These are phyloP conservation scores for Desmophyllum pertusum DNA, from an alignment of 92 coral and sea anemone genomes.

Conservation along the genomic window DNA sequence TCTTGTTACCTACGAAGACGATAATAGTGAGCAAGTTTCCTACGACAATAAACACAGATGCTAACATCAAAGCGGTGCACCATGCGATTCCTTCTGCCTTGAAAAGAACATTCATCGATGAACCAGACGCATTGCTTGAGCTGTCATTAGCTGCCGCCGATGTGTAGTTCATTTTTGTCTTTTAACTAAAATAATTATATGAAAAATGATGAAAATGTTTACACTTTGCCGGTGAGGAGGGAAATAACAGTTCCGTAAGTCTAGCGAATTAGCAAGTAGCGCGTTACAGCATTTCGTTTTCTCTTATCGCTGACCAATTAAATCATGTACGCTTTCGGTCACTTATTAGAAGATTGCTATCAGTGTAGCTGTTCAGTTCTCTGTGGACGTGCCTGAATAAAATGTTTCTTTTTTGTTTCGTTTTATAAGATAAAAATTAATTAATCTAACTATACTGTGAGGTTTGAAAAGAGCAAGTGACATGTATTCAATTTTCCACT, in stretches of 20 bases:
- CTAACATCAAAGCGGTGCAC: neutral
- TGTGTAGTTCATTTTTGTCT: neutral
- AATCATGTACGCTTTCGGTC: neutral
- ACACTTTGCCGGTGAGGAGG: neutral
- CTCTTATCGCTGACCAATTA: neutral
- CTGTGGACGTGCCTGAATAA: neutral
- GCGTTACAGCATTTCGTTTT: neutral
- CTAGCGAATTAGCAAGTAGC: neutral
- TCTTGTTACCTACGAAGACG: neutral
- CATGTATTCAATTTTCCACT: neutral
- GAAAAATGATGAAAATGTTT: neutral
- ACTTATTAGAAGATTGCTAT: neutral
- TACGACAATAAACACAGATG: neutral
- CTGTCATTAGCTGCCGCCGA: neutral
- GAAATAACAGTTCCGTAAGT: neutral
- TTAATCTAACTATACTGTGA: neutral
- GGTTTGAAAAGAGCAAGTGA: neutral
- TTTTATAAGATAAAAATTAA: neutral
- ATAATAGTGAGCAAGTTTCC: slow-evolving; percentile 6
- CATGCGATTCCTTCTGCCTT: neutral
- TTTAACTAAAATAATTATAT: too few relatives aligned
- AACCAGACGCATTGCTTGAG: neutral
- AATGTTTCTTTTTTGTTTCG: neutral
- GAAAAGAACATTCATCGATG: neutral
- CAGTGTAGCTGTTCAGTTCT: neutral